Evolutionary conservation across 2,113 vertebrate species (phyloP), one percentile per base, ranked within the genome.

Genomic region (Oriolus oriolus): DNA sequence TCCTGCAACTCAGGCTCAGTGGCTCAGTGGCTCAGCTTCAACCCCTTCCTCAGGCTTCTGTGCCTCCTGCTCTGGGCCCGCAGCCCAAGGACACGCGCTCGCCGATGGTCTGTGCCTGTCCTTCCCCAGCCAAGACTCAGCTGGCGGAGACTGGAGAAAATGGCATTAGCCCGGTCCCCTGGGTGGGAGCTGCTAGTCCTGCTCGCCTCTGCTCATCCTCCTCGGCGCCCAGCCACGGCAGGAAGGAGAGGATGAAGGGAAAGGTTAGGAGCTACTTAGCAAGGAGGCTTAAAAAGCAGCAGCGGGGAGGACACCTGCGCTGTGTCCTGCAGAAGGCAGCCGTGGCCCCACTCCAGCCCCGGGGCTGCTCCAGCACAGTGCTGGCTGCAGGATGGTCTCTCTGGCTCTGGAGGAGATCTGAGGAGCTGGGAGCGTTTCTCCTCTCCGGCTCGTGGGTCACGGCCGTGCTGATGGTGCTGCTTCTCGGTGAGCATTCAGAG

Each of bases 251-350:
- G 92, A 71, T 80, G 93, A 95, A 94, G 90, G 85, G 57, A 91
- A 94, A 96, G 96, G 95, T 96, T 91, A 94, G 95, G 93, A 94
- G 87, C 87, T 85, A 52, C 85, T 95, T 88, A 96, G 76, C 57
- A 41, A 28, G 9, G 87, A 87, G 69, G 87, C 63, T 96, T 87
- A 71, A 87, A 79, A 17, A 53, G 76, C 91, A 96, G 82, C 79
- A 78, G 79, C 23, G 47, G 85, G 90, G 75, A 90, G 85, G 92
- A n/a, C 93, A 94, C 81, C 96, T 90, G 96, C 0, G 10, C 71
- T 6, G 15, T 26, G 87, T 42, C 78, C 87, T 52, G 76, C 70
- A 60, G 71, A 64, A 82, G 64, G 80, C 49, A 59, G 79, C 26
- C 1, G 1, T 89, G 90, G 90, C 92, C 85, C 63, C 0, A 13